These are phyloP conservation scores for Girardia tigrina DNA, from an alignment of 2,888 invertebrate genomes.

Conservation along the genomic window DNA sequence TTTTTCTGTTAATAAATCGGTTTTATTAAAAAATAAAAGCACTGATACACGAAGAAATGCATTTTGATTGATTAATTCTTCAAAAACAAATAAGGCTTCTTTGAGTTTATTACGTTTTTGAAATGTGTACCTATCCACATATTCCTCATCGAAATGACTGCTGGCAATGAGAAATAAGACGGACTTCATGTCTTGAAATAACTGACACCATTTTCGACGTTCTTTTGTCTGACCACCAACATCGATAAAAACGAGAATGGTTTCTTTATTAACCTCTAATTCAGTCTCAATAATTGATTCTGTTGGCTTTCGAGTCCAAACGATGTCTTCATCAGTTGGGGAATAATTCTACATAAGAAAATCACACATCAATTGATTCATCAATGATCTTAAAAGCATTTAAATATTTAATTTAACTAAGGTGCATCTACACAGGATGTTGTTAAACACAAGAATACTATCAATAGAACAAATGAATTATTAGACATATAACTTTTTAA, in stretches of 20 bases:
- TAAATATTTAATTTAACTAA: no score
- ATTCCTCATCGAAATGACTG: constrained; percentile 33
- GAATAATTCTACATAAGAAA: constrained; percentile 24
- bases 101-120: constrained; percentile 23
- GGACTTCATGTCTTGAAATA: constrained; percentile 25
- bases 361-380: no score
- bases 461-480: no score
- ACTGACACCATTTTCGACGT: constrained; percentile 30
- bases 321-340: constrained; percentile 30
- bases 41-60: constrained; percentile 18
- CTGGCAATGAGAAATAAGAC: constrained; percentile 25
- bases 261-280: background rate
- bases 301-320: constrained; percentile 29
- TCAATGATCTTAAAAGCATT: no score
- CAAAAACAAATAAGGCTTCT: constrained; percentile 28
- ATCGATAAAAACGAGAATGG: constrained; percentile 24
- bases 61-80: constrained; percentile 14
- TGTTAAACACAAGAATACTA: no score
- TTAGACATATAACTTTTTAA: no score
- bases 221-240: constrained; percentile 31
- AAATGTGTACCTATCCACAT: background rate
- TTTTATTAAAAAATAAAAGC: constrained; percentile 29
- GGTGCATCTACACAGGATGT: no score
- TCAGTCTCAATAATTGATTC: background rate
- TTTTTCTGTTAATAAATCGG: constrained; percentile 25